phyloP scores from a whole-genome alignment of 2,888 invertebrate species.

The Eupelmus urozonus region DNA sequence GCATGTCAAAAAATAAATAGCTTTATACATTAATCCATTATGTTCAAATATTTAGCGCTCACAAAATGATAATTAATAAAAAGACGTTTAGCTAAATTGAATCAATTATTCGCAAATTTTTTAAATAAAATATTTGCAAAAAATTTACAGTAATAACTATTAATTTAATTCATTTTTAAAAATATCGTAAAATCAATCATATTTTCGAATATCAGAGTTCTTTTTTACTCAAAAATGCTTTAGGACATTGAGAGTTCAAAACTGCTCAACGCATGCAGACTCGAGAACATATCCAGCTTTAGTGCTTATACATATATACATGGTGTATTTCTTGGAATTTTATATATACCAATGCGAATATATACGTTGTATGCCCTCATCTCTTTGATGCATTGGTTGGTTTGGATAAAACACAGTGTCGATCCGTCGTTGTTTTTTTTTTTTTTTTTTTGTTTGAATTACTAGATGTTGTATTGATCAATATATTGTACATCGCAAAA shows the following conservation, averaged over 20 bases:
- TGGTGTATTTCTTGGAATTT: conserved; percentile 9
- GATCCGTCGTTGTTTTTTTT: not conserved
- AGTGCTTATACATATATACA: not conserved
- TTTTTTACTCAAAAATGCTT: not conserved
- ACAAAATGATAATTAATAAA: too few relatives aligned
- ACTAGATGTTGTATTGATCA: too few relatives aligned
- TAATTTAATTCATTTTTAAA: too few relatives aligned
- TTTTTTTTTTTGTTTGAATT: too few relatives aligned
- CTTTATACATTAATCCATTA: too few relatives aligned
- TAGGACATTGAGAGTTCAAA: conserved; percentile 6
- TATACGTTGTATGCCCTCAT: not conserved
- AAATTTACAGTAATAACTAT: too few relatives aligned
- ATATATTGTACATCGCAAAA: not conserved
- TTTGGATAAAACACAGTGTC: not conserved
- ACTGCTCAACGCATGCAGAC: conserved; percentile 6
- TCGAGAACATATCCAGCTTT: conserved; percentile 2
- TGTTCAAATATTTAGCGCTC: too few relatives aligned
- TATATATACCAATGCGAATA: conserved; percentile 9
- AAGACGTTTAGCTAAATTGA: too few relatives aligned
- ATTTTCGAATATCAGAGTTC: not conserved
- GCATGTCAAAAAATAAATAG: too few relatives aligned
- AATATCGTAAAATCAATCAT: not conserved
- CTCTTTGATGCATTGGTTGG: conserved; percentile 18
- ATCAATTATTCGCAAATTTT: too few relatives aligned
- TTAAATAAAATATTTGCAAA: too few relatives aligned